phyloP scores from a whole-genome alignment of 2,888 invertebrate genomes.

The Plagiodera versicolora region DNA sequence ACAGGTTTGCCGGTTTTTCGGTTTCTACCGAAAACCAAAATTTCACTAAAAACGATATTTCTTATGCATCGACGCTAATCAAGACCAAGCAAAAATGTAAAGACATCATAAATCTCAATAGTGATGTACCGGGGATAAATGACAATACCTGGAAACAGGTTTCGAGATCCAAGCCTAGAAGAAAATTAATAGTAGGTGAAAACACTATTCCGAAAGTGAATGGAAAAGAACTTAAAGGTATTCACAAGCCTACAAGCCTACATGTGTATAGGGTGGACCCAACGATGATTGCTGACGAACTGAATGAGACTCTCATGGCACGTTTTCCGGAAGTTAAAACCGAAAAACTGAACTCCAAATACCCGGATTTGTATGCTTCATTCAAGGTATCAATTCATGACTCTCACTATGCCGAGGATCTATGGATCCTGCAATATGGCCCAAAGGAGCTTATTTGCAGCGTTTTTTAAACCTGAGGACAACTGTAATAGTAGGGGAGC shows the following conservation, averaged over 20 bases:
- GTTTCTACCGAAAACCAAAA: not conserved
- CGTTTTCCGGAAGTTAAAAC: conserved; percentile 2
- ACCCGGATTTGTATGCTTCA: too few relatives aligned
- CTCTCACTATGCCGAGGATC: too few relatives aligned
- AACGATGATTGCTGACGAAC: too few relatives aligned
- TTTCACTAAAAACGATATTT: not conserved
- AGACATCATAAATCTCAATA: not conserved
- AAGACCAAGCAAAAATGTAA: not conserved
- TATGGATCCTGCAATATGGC: too few relatives aligned
- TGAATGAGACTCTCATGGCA: conserved; percentile 1
- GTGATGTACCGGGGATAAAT: not conserved
- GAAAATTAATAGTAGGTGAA: not conserved
- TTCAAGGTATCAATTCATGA: too few relatives aligned
- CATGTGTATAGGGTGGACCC: not conserved
- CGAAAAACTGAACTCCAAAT: too few relatives aligned
- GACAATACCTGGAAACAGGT: not conserved
- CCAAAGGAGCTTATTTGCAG: too few relatives aligned
- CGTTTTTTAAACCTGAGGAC: too few relatives aligned
- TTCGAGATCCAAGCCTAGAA: not conserved
- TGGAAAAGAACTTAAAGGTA: not conserved
- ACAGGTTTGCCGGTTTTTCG: not conserved
- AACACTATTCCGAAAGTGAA: not conserved
- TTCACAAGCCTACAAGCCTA: not conserved
- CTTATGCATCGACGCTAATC: not conserved
- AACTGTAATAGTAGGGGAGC: too few relatives aligned